Percentiles rank a stretch among this genome's conserved stretches.
phyloP scores from a whole-genome alignment of 2,113 vertebrate species.

The Eublepharis macularius region DNA sequence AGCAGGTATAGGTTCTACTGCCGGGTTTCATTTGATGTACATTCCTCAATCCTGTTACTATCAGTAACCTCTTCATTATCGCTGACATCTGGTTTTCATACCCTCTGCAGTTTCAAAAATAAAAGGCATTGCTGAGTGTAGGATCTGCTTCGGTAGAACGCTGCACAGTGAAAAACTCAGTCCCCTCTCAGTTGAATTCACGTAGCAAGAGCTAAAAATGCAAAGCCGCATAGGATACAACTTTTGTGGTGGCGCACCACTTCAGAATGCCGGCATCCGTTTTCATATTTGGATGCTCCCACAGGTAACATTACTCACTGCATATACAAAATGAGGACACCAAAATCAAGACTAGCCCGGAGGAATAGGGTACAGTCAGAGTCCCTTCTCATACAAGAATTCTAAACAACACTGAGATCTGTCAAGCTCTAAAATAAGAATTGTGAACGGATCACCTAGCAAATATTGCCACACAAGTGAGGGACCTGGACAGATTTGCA shows the following conservation, averaged over 20 bases:
- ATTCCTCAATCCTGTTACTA: neutral
- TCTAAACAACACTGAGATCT: too few relatives aligned
- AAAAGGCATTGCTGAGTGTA: neutral
- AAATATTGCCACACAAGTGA: neutral
- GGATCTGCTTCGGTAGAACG: neutral
- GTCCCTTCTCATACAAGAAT: too few relatives aligned
- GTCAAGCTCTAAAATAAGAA: neutral
- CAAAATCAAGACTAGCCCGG: neutral
- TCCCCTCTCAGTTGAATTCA: neutral
- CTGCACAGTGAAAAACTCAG: neutral
- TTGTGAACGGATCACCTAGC: neutral
- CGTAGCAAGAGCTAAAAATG: neutral
- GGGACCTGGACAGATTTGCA: too few relatives aligned
- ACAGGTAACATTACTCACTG: too few relatives aligned
- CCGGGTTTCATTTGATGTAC: neutral
- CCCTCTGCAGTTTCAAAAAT: neutral
- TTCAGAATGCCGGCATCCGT: neutral
- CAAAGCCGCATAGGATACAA: neutral
- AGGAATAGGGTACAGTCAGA: neutral
- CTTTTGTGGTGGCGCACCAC: neutral
- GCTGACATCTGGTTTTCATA: conserved; percentile 9
- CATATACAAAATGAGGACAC: neutral
- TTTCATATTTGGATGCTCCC: neutral
- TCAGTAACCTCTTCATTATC: neutral
- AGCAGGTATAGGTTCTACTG: neutral